A percentile compares a stretch with the other conserved stretches of the same genome.
These are phyloP conservation scores for Melanocharis versteri DNA, from an alignment of 2,113 vertebrate genomes.

Conservation along the genomic window DNA sequence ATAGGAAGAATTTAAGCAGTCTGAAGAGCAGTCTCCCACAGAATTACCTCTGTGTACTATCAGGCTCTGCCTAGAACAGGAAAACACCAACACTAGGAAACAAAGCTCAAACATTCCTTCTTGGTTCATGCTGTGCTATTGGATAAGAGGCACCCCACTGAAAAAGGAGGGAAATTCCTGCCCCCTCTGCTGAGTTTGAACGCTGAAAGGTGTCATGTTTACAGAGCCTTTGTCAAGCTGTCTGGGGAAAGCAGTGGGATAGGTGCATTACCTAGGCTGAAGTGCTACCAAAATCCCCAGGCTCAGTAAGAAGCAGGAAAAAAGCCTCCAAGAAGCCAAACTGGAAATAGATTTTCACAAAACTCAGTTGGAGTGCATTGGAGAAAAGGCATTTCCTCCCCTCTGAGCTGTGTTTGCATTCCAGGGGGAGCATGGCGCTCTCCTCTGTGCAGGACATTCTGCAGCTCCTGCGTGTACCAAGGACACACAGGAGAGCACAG, in stretches of 20 bases:
- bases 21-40: neutral
- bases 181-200: neutral
- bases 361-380: rapidly evolving
- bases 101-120: neutral
- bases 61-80: neutral
- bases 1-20: neutral
- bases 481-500: neutral
- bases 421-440: neutral
- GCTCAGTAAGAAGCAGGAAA: neutral
- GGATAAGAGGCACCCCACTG: neutral
- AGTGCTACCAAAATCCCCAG: neutral
- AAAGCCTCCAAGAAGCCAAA: neutral
- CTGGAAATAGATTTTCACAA: rapidly evolving
- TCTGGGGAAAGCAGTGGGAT: neutral
- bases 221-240: neutral
- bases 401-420: neutral
- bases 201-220: neutral
- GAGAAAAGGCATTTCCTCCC: neutral
- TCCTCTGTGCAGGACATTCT: neutral
- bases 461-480: neutral
- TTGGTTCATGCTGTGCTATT: neutral
- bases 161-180: neutral
- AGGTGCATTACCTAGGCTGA: neutral
- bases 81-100: neutral
- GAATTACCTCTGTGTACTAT: neutral